Percentiles rank a stretch among this genome's conserved stretches.
These are phyloP conservation scores for Rhinogobius similis DNA, from an alignment of 2,113 vertebrate species.

Conservation along the genomic window DNA sequence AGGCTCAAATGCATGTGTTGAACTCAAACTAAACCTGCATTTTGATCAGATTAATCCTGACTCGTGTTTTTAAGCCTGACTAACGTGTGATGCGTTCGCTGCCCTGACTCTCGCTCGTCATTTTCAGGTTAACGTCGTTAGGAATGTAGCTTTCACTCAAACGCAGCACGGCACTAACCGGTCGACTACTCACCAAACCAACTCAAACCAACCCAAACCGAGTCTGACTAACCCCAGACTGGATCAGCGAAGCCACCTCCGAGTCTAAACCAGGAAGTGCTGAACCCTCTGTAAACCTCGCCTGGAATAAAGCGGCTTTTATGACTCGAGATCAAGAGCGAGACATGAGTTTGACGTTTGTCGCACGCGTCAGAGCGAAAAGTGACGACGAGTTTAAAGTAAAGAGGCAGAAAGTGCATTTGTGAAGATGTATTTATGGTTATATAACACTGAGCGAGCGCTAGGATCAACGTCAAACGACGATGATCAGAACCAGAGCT, in stretches of 20 bases:
- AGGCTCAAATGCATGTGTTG: not conserved
- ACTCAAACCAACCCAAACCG: not conserved
- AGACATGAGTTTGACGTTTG: too few relatives aligned
- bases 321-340: too few relatives aligned
- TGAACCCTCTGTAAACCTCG: not conserved
- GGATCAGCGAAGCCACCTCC: not conserved
- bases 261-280: not conserved
- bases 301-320: too few relatives aligned
- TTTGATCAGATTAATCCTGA: not conserved
- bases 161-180: conserved; percentile 1
- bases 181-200: not conserved
- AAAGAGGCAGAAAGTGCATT: too few relatives aligned
- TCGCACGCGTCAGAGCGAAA: too few relatives aligned
- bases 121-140: not conserved
- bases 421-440: too few relatives aligned
- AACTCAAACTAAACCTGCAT: not conserved
- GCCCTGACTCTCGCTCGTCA: not conserved
- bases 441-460: too few relatives aligned
- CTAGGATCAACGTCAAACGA: too few relatives aligned
- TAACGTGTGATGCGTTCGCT: not conserved
- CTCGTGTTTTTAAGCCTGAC: not conserved
- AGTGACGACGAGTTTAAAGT: too few relatives aligned
- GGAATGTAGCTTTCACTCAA: not conserved
- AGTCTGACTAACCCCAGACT: not conserved
- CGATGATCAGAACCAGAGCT: too few relatives aligned